phyloP scores from a whole-genome alignment of 2,113 vertebrate genomes.

The Rhizomys pruinosus region DNA sequence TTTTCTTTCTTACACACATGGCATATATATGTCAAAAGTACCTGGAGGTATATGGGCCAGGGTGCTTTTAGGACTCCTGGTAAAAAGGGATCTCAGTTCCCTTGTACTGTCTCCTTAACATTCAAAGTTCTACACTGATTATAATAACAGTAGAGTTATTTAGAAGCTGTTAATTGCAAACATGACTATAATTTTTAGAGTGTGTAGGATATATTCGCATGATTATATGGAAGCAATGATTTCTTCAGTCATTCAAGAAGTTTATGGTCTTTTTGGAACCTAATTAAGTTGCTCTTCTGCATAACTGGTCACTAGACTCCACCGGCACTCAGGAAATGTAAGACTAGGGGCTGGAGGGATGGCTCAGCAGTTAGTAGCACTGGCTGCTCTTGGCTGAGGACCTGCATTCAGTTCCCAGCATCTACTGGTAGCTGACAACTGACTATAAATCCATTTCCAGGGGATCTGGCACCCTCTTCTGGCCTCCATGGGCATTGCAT shows the following conservation, averaged over 20 bases:
- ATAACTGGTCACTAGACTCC: not conserved
- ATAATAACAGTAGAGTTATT: not conserved
- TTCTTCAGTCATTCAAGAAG: constrained; percentile 8
- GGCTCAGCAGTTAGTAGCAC: no score
- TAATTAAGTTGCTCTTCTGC: not conserved
- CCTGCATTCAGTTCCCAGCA: no score
- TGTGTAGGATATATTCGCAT: not conserved
- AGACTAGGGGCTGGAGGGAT: no score
- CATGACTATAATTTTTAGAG: constrained; percentile 1
- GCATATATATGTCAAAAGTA: not conserved
- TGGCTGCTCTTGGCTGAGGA: no score
- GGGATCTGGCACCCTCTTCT: no score
- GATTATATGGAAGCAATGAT: not conserved
- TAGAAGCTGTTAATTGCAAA: not conserved
- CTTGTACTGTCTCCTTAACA: not conserved
- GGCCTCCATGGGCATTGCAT: no score
- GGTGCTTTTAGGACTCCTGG: not conserved
- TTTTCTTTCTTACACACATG: constrained; percentile 26
- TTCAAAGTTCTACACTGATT: not conserved
- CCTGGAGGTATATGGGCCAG: not conserved
- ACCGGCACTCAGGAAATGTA: no score
- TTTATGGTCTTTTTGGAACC: not conserved
- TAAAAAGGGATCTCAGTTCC: no score
- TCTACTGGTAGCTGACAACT: no score
- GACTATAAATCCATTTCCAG: no score